These are phyloP conservation scores for Ptilodon capucinus DNA, from an alignment of 2,888 invertebrate species.

Conservation along the genomic window DNA sequence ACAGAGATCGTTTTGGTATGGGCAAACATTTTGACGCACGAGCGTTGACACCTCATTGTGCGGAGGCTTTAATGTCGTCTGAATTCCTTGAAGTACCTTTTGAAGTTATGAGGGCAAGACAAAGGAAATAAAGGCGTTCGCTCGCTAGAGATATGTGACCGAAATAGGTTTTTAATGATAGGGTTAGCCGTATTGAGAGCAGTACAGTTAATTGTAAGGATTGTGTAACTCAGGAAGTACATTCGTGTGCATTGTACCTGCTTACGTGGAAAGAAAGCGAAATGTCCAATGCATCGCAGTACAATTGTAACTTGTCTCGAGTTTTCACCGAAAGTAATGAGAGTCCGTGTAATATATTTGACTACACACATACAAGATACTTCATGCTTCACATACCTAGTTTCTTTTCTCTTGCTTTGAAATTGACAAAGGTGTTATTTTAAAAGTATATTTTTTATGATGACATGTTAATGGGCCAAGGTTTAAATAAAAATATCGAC, in stretches of 20 bases:
- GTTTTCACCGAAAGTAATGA: not conserved
- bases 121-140: slow-evolving; percentile 5
- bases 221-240: slow-evolving; percentile 53
- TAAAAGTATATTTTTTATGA: no score
- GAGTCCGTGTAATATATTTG: no score
- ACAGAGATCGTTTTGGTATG: no score
- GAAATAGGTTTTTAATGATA: slow-evolving; percentile 49
- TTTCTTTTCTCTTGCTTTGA: no score
- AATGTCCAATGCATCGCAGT: slow-evolving; percentile 22
- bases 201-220: slow-evolving; percentile 35
- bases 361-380: no score
- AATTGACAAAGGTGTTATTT: no score
- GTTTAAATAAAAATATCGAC: no score
- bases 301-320: slow-evolving; percentile 10
- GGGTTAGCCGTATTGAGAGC: slow-evolving; percentile 38
- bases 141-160: slow-evolving; percentile 21
- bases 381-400: no score
- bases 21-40: no score
- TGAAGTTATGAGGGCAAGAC: slow-evolving; percentile 10
- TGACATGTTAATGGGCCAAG: no score
- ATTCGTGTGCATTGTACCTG: slow-evolving; percentile 45
- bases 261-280: slow-evolving; percentile 37
- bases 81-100: not conserved
- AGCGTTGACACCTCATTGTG: not conserved
- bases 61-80: not conserved